Base-by-base conservation (phyloP, 2,888 invertebrate species). In the Falcaria lacertinaria region DNA sequence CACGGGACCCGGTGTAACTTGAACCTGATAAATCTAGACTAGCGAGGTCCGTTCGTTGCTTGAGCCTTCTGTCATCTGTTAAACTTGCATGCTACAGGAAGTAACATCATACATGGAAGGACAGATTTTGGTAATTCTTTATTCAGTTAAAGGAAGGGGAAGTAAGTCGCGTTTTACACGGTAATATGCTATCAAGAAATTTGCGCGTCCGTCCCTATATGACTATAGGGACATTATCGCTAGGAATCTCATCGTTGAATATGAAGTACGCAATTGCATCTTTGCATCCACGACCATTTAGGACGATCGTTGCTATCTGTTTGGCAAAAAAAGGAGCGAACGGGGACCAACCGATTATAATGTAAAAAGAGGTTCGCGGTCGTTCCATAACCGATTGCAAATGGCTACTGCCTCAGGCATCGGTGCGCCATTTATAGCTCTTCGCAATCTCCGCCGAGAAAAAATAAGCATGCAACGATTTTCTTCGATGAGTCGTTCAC, bases 381-480 rank as follows among this genome's bases (percentile, higher is more conserved):
- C 86, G 85, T 85, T 83, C 87, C 87, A 87, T 87, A 88, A 88
- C 82, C 78, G 87, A 84, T 88, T 86, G 88, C 86, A 89, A 89
- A 89, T 88, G 84, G 84, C 82, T 76, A 82, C 74, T 71, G 87
- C 88, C 87, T 81, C 80, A 70, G 84, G 84, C 77, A 59, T 60
- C 68, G 61, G 67, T 68, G 72, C 69, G 76, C 86, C 88, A 76
- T 86, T 87, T 89, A 84, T 81, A 85, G 87, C 78, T 63, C 69
- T 73, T 79, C 62, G 79, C 86, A 87, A 88, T 87, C 86, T 83
- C 78, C 67, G 63, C 77, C 62, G 72, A 71, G 77, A 86, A 88
- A 89, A 87, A 89, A 84, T 76, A 69, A 77, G 64, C 65, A 74
- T 67, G 71, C 75, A 74, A 71, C 67, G 70, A 80, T 84, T 74